These are phyloP conservation scores for Drosophila pectinifera DNA, from an alignment of 1,140 invertebrate genomes.

Conservation along the genomic window DNA sequence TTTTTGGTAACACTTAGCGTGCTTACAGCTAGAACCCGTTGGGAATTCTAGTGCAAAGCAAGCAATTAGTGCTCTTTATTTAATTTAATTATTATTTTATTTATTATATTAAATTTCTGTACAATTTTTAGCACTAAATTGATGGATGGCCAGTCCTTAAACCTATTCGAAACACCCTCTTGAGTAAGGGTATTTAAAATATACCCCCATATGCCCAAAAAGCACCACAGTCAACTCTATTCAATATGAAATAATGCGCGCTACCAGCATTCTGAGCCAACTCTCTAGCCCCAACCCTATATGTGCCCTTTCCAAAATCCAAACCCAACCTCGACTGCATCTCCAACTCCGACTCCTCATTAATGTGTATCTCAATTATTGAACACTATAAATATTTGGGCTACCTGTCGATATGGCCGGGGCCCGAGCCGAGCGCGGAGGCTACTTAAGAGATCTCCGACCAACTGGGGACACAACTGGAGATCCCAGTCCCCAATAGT, in stretches of 20 bases:
- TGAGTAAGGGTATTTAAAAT: conserved; percentile 8
- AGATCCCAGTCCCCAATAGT: conserved; percentile 20
- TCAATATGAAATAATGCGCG: conserved; percentile 78
- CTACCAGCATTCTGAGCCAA: conserved; percentile 72
- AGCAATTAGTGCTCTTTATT: too few relatives aligned
- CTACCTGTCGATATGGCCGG: conserved; percentile 77
- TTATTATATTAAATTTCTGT: too few relatives aligned
- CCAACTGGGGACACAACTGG: conserved; percentile 39
- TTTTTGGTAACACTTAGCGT: too few relatives aligned
- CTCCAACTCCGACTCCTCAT: conserved; percentile 55
- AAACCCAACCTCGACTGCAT: background rate
- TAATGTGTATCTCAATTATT: conserved; percentile 83
- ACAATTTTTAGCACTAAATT: too few relatives aligned
- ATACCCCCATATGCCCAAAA: background rate
- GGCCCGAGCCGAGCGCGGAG: conserved; percentile 25
- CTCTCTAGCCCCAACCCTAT: conserved; percentile 15
- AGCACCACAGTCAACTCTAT: conserved; percentile 32
- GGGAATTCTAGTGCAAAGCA: too few relatives aligned
- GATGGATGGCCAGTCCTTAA: background rate
- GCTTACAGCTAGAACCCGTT: too few relatives aligned
- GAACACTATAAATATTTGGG: conserved; percentile 83
- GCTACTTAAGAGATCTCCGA: conserved; percentile 66
- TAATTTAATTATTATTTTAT: too few relatives aligned
- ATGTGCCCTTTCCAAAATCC: conserved; percentile 10
- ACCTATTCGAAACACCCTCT: too few relatives aligned